Evolutionary conservation across 2,888 invertebrate species (phyloP), one percentile per base, ranked within the genome.

Genomic region (Heliothis peltigera): DNA sequence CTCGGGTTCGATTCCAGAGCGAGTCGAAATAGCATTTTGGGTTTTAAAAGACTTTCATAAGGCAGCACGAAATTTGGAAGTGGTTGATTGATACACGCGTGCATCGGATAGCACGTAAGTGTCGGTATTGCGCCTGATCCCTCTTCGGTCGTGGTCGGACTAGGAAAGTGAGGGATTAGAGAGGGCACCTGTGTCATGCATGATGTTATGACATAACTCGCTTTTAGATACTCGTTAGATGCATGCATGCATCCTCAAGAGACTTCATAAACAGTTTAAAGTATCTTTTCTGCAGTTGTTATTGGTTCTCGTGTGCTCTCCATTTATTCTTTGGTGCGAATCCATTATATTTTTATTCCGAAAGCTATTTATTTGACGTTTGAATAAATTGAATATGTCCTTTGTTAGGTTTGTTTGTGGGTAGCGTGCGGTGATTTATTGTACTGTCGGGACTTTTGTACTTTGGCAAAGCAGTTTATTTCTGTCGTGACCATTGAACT

Each of bases 331-430:
- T 53, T 35, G 21, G 19, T 12, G 52, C 21, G 18, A 66, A 28
- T 32, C 22, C 55, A 62, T 47, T 32, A 53, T 59, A 19, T 52
- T 65, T 64, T 32, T 19, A 35, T 32, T 42, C n/a, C 4, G 7
- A 32, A 25, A 8, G 1, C 22, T 43, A 53, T 70, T 48, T 71
- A 55, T 56, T 44, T 64, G 66, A 54, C 54, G 17, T 65, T 54
- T 51, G 46, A 49, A 70, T 72, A 51, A 49, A 55, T 72, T 58
- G 54, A 4, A 55, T 19, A 6, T 0, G 18, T 21, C 15, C 28
- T 46, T 55, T 66, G 32, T 32, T 32, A 12, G 8, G 32, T 32
- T 32, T 32, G 54, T 73, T 25, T 43, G n/a, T 19, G 22, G 22
- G 18, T 12, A 35, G 21, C 64, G 53, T 21, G 8, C 32, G 8